These are phyloP conservation scores for Passer montanus DNA, from an alignment of 2,113 vertebrate genomes.

Conservation along the genomic window DNA sequence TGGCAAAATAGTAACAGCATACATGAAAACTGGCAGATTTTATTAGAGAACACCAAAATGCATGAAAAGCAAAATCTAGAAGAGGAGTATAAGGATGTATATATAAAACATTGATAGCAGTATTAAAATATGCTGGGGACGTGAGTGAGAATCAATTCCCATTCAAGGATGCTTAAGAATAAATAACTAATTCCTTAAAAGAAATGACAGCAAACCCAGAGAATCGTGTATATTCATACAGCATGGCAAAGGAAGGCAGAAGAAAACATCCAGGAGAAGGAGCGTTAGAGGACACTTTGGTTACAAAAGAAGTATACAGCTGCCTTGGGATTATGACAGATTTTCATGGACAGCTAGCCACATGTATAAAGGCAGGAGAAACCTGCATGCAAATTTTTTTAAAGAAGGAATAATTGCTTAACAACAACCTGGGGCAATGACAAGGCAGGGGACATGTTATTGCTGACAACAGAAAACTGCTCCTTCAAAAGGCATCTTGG, in stretches of 20 bases:
- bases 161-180: background rate
- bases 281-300: background rate
- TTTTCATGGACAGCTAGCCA: background rate
- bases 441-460: background rate
- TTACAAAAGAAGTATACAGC: background rate
- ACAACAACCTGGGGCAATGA: conserved; percentile 25
- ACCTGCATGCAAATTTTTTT: background rate
- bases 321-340: background rate
- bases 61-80: background rate
- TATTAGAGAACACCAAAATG: background rate
- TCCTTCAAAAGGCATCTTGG: background rate
- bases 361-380: background rate
- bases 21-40: background rate
- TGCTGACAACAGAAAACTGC: background rate
- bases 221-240: background rate
- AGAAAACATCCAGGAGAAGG: background rate
- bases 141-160: background rate
- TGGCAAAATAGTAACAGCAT: background rate
- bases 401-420: background rate
- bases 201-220: background rate
- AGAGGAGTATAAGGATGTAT: background rate
- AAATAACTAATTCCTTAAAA: background rate
- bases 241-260: background rate
- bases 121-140: background rate
- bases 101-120: background rate